phyloP scores from a whole-genome alignment of 2,888 invertebrate genomes.

The Rhabditophanes sp. region DNA sequence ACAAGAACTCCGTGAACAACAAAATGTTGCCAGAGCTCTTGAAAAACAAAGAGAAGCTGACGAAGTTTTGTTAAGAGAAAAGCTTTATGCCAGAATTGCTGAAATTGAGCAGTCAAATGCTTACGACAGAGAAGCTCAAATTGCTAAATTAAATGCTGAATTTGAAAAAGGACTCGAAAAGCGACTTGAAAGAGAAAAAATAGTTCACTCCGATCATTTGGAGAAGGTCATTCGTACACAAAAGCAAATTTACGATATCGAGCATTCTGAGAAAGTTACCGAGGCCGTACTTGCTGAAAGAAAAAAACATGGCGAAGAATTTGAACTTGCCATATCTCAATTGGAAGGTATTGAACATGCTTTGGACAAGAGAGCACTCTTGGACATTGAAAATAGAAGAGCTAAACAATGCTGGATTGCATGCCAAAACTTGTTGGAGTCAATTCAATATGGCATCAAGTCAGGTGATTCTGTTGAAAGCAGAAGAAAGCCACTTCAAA shows the following conservation, averaged over 20 bases:
- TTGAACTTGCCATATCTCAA: constrained; percentile 60
- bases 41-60: constrained; percentile 54
- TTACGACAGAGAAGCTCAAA: constrained; percentile 44
- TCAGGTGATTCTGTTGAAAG: constrained; percentile 41
- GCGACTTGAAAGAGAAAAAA: constrained; percentile 66
- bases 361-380: constrained; percentile 49
- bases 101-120: constrained; percentile 6
- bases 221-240: constrained; percentile 20
- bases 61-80: constrained; percentile 23
- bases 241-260: constrained; percentile 22
- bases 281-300: constrained; percentile 56
- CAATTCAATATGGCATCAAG: constrained; percentile 51
- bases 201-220: constrained; percentile 44
- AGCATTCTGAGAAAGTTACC: constrained; percentile 19
- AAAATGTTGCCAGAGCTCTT: constrained; percentile 55
- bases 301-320: constrained; percentile 56
- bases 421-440: constrained; percentile 67
- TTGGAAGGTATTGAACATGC: constrained; percentile 63
- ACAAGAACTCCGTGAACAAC: constrained; percentile 55
- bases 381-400: constrained; percentile 46
- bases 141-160: constrained; percentile 42
- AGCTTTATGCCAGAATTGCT: constrained; percentile 4
- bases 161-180: constrained; percentile 56
- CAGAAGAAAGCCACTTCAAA: constrained; percentile 35
- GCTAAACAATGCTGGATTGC: constrained; percentile 84